Evolutionary conservation across 2,797 vertebrate species (phyloP), one percentile per base, ranked within the genome.

Genomic region (Ammospiza maritima): DNA sequence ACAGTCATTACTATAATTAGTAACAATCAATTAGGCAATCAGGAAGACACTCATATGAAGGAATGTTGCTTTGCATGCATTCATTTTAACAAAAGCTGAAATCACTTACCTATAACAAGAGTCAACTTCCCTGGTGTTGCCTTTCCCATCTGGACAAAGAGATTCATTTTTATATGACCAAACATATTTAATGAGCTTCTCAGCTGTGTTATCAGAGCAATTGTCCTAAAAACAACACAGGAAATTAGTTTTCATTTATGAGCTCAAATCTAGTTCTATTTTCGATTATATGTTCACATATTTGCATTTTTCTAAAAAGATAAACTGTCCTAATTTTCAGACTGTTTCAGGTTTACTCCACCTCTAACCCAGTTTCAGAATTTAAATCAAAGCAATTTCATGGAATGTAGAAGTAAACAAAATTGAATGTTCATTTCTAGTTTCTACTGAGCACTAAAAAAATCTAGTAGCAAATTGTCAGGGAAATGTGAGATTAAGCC

Each of bases 261-360:
- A 66, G 30, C 91, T 96, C 67, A 93, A 97, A 96, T 93, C 32
- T 56, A 93, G 61, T 95, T 94, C 88, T 74, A 85, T 78, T 96
- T 96, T 86, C 74, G 29, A 58, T 64, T 89, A 73, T 60, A 86
- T 45, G 62, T 83, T 86, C 53, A 72, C 45, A 80, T 67, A 84
- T 64, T 75, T 65, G 36, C 38, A 45, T 88, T 75, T 93, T 25
- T 7, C 4, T 2, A 34, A 77, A 83, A 86, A 73, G n/a, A 76
- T 22, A 70, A 54, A 32, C 47, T 85, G 51, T 62, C 64, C 84
- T 16, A 50, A 26, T 60, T 58, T 70, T 27, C 79, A 88, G 61
- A 69, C 50, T 69, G 45, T 92, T 61, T 40, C 18, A 40, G 13
- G 5, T 61, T 92, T 65, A 60, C 76, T 62, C 36, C 57, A 77